phyloP scores from a whole-genome alignment of 2,797 vertebrate genomes.

The Sebastes alutus region DNA sequence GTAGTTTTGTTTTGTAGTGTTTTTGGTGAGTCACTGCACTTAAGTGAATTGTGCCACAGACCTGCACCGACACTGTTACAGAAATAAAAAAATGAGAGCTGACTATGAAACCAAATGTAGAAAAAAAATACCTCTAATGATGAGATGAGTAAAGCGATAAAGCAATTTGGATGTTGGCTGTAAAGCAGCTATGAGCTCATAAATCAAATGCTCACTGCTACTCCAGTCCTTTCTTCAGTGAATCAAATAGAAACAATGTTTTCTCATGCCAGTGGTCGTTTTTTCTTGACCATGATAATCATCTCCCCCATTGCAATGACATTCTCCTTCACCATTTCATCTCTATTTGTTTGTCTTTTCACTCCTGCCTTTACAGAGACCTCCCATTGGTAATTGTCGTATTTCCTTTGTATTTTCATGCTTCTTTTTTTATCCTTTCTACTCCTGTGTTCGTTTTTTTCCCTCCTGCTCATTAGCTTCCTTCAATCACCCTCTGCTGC shows the following conservation, averaged over 20 bases:
- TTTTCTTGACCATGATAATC: slow-evolving; percentile 48
- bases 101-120: slow-evolving; percentile 29
- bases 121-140: slow-evolving; percentile 18
- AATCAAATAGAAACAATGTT: slow-evolving; percentile 45
- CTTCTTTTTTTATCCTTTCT: slow-evolving; percentile 59
- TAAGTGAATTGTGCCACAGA: slow-evolving; percentile 36
- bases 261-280: slow-evolving; percentile 33
- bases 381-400: slow-evolving; percentile 54
- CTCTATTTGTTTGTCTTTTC: slow-evolving; percentile 49
- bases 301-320: slow-evolving; percentile 42
- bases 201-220: slow-evolving; percentile 66
- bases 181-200: slow-evolving; percentile 76
- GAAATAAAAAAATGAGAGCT: slow-evolving; percentile 47
- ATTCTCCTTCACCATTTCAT: slow-evolving; percentile 58
- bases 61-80: slow-evolving; percentile 19
- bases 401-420: slow-evolving; percentile 63
- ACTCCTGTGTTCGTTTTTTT: slow-evolving; percentile 34
- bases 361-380: slow-evolving; percentile 47
- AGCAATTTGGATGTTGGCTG: slow-evolving; percentile 63
- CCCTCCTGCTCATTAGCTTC: slow-evolving; percentile 77
- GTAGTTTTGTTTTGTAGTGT: slow-evolving; percentile 44
- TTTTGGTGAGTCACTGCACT: slow-evolving; percentile 54
- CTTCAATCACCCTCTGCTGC: slow-evolving; percentile 73
- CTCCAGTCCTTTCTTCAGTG: slow-evolving; percentile 28
- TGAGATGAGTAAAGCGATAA: slow-evolving; percentile 62